Base-by-base conservation (phyloP, 2,113 vertebrate genomes). In the Oenanthe oenanthe region DNA sequence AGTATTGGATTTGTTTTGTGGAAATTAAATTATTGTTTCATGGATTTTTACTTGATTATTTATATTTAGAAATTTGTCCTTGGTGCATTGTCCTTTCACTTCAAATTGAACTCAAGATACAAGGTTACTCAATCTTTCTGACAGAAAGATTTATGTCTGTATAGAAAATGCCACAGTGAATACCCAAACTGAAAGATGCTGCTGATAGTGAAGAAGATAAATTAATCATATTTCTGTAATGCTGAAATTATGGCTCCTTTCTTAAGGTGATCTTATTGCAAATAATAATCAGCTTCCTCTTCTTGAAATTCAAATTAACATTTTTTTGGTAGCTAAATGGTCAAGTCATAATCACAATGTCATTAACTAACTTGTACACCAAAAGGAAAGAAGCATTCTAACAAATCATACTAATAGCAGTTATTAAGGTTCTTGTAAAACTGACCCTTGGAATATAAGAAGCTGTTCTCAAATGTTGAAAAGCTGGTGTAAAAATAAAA, bases 151-250 rank as follows among this genome's bases (percentile, higher is more conserved):
- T 77, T 92, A 86, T 75, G 7, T 77, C 84, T 72, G 21, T 26
- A 54, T 45, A 86, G 77, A 95, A 93, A 97, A 91, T 85, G 22
- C n/a, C 88, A 83, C 22, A 43, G 7, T 7, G 80, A 71, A 91
- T 94, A 92, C 50, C 45, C 85, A 92, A 84, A 87, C 53, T 74
- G 57, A 78, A 89, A 62, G 68, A 34, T 79, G 10, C 56, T 72
- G 13, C 32, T 70, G 47, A 90, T 71, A 92, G 32, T 67, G 92
- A 96, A 92, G 62, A 78, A 61, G 40, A 20, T 24, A 47, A 81
- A 91, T 86, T 85, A 91, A 86, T 91, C 67, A 10, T 32, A 86
- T 85, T 93, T 79, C 71, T 57, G 13, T 75, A 50, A 36, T 56
- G 31, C 4, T 85, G 70, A 63, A 79, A 89, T 79, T 73, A 45